A percentile compares a stretch with the other conserved stretches of the same genome.
Conservation (phyloP, 2,888 invertebrate genomes). For the Hirtodrosophila duncani region DNA sequence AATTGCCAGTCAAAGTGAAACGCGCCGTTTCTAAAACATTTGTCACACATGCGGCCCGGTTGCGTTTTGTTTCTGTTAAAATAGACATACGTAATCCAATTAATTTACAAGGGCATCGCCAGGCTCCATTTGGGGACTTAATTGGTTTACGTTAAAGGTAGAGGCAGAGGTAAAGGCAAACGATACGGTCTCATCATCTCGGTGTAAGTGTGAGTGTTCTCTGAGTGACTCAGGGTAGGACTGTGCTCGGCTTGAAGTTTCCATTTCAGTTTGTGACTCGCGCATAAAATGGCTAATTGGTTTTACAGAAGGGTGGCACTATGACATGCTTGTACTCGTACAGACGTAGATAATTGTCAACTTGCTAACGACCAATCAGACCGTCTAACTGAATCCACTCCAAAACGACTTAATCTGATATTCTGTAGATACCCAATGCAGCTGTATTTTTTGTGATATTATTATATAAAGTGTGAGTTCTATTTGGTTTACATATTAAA, state of each 20-base stretch:
- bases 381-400: constrained; percentile 51
- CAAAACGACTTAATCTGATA: constrained; percentile 23
- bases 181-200: background rate
- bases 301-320: constrained; percentile 56
- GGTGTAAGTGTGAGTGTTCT: background rate
- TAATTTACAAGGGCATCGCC: constrained; percentile 57
- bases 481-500: too few species aligned
- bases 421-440: constrained; percentile 2
- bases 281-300: constrained; percentile 59
- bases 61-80: constrained; percentile 52
- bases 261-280: constrained; percentile 30
- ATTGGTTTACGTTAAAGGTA: constrained; percentile 50
- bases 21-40: too few species aligned
- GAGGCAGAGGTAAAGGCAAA: constrained; percentile 26
- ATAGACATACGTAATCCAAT: constrained; percentile 65
- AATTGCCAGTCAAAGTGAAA: too few species aligned
- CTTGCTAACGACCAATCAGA: constrained; percentile 46
- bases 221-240: constrained; percentile 19
- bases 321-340: too few species aligned
- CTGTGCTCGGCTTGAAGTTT: constrained; percentile 47
- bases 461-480: too few species aligned
- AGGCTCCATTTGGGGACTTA: constrained; percentile 49
- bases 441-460: too few species aligned
- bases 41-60: constrained; percentile 28
- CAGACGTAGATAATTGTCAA: constrained; percentile 2